Evolutionary conservation across 2,888 invertebrate genomes (phyloP).

Genomic region (Crossocerus cetratus): DNA sequence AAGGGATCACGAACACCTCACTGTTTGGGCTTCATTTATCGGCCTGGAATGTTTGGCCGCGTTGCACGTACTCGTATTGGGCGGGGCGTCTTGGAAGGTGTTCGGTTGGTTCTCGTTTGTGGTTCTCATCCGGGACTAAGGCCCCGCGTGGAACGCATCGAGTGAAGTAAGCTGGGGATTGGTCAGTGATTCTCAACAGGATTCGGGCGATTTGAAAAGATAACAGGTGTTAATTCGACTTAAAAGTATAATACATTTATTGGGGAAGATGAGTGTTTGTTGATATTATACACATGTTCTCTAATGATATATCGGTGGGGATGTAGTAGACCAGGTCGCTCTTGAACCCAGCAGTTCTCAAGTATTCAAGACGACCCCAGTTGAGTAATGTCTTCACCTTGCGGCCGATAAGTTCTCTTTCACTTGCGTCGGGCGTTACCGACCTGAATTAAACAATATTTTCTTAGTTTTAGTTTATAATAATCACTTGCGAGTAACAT

Average conservation of each 20-base stretch:
- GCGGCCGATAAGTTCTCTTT: constrained; percentile 82
- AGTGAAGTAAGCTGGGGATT: background rate
- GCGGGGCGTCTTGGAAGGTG: constrained; percentile 59
- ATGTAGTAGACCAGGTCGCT: constrained; percentile 84
- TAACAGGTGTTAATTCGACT: too few relatives aligned
- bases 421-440: constrained; percentile 12
- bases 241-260: too few relatives aligned
- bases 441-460: constrained; percentile 5
- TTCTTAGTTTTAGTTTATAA: too few relatives aligned
- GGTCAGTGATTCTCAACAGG: too few relatives aligned
- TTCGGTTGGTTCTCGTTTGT: background rate
- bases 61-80: constrained; percentile 59
- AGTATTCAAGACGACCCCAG: constrained; percentile 83
- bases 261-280: constrained; percentile 14
- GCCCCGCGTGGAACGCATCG: too few relatives aligned
- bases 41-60: constrained; percentile 55
- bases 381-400: constrained; percentile 89
- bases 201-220: too few relatives aligned
- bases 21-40: constrained; percentile 27
- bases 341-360: constrained; percentile 80
- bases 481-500: background rate
- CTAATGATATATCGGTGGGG: constrained; percentile 82
- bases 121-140: constrained; percentile 2
- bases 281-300: constrained; percentile 89
- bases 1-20: background rate